Base-by-base conservation (phyloP, 2,113 vertebrate species). In the Paradoxurus hermaphroditus region DNA sequence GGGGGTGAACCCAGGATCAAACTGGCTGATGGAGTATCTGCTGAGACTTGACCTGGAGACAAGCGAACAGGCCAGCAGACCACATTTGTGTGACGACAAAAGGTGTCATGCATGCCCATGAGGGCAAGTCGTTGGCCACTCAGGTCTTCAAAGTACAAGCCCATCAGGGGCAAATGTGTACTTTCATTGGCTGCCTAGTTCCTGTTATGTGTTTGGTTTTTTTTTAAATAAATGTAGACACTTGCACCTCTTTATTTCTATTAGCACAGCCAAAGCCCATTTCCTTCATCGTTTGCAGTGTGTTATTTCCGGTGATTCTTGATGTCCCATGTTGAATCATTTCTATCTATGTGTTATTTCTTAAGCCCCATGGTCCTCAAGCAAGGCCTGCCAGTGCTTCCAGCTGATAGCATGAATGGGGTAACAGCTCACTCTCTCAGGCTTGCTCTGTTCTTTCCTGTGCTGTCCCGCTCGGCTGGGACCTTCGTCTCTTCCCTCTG, bases 41-140 rank as follows among this genome's bases (percentile, higher is more conserved):
- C 12, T 95, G 39, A 21, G 81, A 46, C 27, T 23, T 72, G 31
- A 83, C 41, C 49, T 25, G 34, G n/a, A 67, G n/a, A 27, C 36
- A 53, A 59, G 14, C 21, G 59, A 41, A 18, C 59, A 72, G 85
- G 41, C 27, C 41, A 39, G 23, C 16, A 31, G 51, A 39, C 82
- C 56, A 46, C 16, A 27, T 36, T 65, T 49, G 5, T 49, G 12
- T 53, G 19, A n/a, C 18, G 65, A 31, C 83, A 51, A 7, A 44
- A 1, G 15, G 70, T 65, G 10, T n/a, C 27, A 12, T 41, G 3
- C 46, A 21, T 59, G 46, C 36, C 27, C 70, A 51, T 0, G 0
- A 46, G 85, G 83, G n/a, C 62, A 18, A 34, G 41, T n/a, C 18
- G 1, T 63, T 70, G 73, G 13, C 51, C 7, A 36, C 31, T 34